Evolutionary conservation across 1,140 invertebrate genomes (phyloP).

Genomic region (Dinothrombium tinctorium): DNA sequence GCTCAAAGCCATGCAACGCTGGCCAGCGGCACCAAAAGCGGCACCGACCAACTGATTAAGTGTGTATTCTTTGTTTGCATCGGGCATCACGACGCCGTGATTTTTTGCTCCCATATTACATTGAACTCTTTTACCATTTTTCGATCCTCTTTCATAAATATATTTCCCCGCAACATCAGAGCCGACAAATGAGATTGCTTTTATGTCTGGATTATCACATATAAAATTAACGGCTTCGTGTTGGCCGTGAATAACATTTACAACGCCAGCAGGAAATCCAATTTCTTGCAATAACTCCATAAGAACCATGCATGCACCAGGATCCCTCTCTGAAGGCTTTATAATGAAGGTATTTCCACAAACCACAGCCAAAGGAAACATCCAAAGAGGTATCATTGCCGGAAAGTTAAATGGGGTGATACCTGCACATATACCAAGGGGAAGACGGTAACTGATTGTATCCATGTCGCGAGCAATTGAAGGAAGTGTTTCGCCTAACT

Average conservation of each 20-base stretch:
- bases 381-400: slow-evolving; percentile 99
- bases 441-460: slow-evolving; percentile 60
- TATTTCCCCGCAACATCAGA: slow-evolving; percentile 87
- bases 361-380: slow-evolving; percentile 79
- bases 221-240: slow-evolving; percentile 84
- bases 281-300: slow-evolving; percentile 67
- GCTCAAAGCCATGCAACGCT: slow-evolving; percentile 94
- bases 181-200: slow-evolving; percentile 93
- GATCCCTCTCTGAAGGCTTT: slow-evolving; percentile 87
- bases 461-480: slow-evolving; percentile 86
- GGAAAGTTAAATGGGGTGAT: slow-evolving; percentile 63
- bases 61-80: slow-evolving; percentile 91
- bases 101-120: slow-evolving; percentile 97
- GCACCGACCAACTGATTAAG: slow-evolving; percentile 81
- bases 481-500: slow-evolving; percentile 72
- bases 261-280: slow-evolving; percentile 73
- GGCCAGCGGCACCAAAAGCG: slow-evolving; percentile 68
- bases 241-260: slow-evolving; percentile 88
- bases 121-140: slow-evolving; percentile 83
- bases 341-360: slow-evolving; percentile 53
- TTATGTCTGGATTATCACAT: slow-evolving; percentile 86
- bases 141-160: slow-evolving; percentile 74
- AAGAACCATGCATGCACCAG: slow-evolving; percentile 81
- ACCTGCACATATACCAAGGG: slow-evolving; percentile 65
- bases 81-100: slow-evolving; percentile 85